Percentiles rank a stretch among this genome's conserved stretches.
Conservation (phyloP, 2,797 vertebrate genomes). For the Garrulus glandarius region DNA sequence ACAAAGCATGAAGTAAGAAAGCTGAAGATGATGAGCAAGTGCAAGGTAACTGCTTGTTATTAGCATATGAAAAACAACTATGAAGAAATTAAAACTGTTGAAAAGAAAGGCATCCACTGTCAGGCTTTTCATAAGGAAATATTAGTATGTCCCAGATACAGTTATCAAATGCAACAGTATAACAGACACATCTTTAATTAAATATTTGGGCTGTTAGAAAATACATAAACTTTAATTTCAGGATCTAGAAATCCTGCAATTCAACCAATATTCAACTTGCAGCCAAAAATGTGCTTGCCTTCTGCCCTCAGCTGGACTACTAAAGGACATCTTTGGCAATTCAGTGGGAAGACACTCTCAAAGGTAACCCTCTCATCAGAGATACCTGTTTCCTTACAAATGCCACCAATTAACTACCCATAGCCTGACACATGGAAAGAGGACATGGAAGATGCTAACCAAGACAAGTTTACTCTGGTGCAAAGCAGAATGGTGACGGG, state of each 20-base stretch:
- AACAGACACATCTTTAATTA: neutral
- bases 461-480: neutral
- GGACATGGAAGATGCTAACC: neutral
- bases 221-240: neutral
- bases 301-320: neutral
- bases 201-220: neutral
- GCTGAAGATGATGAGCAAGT: neutral
- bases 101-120: neutral
- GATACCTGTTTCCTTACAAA: neutral
- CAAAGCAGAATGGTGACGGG: neutral
- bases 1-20: neutral
- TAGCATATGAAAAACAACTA: neutral
- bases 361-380: neutral
- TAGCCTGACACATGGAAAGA: neutral
- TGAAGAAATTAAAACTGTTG: neutral
- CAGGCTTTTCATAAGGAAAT: neutral
- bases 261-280: neutral
- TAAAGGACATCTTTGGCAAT: neutral
- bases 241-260: neutral
- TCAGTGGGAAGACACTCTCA: neutral
- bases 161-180: neutral
- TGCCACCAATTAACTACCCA: neutral
- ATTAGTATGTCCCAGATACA: neutral
- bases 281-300: accelerated
- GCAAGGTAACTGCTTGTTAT: neutral